A percentile compares a stretch with the other conserved stretches of the same genome.
phyloP scores from a whole-genome alignment of 2,113 vertebrate genomes.

The Benitochromis conjunctus region DNA sequence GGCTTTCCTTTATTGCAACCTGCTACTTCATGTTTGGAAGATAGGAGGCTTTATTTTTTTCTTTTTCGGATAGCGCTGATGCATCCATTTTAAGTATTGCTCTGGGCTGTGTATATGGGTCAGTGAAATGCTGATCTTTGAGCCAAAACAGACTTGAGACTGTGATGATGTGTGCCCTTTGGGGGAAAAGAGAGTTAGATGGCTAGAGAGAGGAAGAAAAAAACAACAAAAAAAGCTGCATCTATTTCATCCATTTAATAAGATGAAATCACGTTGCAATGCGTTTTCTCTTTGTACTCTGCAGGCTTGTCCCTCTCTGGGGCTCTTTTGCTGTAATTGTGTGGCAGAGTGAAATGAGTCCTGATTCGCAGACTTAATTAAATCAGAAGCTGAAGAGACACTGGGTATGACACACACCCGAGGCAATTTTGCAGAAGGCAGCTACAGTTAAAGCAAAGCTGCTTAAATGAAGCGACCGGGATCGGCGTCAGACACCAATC shows the following conservation, averaged over 20 bases:
- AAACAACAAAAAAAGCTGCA: not conserved
- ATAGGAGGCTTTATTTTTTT: not conserved
- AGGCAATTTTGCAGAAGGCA: conserved; percentile 7
- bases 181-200: not conserved
- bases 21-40: not conserved
- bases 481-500: not conserved
- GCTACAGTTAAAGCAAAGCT: conserved; percentile 2
- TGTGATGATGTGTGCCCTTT: conserved; percentile 32
- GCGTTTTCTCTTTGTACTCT: not conserved
- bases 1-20: conserved; percentile 2
- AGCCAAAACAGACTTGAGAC: conserved; percentile 46
- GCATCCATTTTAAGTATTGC: conserved; percentile 40
- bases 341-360: conserved; percentile 55
- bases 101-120: conserved; percentile 52
- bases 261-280: conserved; percentile 27
- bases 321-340: conserved; percentile 65
- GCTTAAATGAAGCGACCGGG: conserved; percentile 3
- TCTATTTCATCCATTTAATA: conserved; percentile 26
- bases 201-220: not conserved
- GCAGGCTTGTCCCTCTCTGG: conserved; percentile 25
- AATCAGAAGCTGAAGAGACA: conserved; percentile 41
- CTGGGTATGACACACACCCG: conserved; percentile 19
- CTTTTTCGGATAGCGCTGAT: conserved; percentile 7
- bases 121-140: conserved; percentile 52
- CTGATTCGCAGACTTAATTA: conserved; percentile 65